Base-by-base conservation (phyloP, 2,113 vertebrate genomes). In the Pelecanus crispus region DNA sequence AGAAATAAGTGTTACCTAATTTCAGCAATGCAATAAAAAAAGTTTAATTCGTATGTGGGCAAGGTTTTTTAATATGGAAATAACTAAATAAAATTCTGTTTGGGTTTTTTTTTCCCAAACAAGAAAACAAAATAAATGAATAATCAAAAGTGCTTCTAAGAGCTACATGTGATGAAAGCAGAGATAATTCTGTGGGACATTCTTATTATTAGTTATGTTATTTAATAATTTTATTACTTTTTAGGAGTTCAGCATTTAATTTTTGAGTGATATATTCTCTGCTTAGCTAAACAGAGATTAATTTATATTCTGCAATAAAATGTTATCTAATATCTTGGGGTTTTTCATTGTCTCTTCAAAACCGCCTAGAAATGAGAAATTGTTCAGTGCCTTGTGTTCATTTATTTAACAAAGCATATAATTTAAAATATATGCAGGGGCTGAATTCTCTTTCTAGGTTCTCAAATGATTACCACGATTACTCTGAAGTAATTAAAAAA, bases 261-360 rank as follows among this genome's bases (percentile, higher is more conserved):
- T 86, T 81, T 45, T 53, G 32, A 78, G 79, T 73, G 42, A 52
- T 85, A 67, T 70, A 45, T 81, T 93, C 61, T 87, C 75, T 85
- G 49, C 82, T 78, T 71, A 72, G 65, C 73, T 92, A 96, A 95
- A 93, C 49, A 87, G 75, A 88, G 75, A 88, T 88, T 83, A 93
- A 91, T 92, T 89, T 86, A 50, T 81, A 79, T 86, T 94, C 65
- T 63, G 55, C 80, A 88, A 84, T 92, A 83, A 94, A 96, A 90
- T 31, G 17, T 59, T 81, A 92, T 86, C 88, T 82, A 66, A 28
- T 78, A 55, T 95, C 82, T 78, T 58, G 71, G 53, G 59, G 3
- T 6, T 38, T 81, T 92, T 95, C 63, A 86, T 75, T 92, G 66
- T 72, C 84, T 56, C 31, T 82, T 95, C 81, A 87, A 91, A 95